These are phyloP conservation scores for Anguilla marmorata DNA, from an alignment of 2,797 vertebrate species.

Conservation along the genomic window DNA sequence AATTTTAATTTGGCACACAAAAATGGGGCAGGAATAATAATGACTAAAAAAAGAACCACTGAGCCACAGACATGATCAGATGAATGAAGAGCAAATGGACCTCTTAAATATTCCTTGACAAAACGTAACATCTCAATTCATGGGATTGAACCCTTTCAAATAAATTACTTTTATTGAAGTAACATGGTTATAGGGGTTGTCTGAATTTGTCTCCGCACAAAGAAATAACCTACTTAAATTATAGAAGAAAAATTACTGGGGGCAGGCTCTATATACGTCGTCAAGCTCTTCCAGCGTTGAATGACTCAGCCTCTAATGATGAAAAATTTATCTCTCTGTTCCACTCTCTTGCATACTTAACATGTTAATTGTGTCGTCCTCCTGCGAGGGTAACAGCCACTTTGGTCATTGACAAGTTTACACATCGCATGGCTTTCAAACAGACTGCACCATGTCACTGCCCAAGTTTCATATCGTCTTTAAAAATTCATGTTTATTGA, in stretches of 20 bases:
- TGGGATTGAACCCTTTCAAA: background rate
- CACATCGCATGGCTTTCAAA: background rate
- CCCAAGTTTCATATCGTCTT: background rate
- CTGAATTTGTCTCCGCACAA: background rate
- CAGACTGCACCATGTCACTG: background rate
- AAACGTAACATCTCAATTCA: background rate
- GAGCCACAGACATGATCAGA: background rate
- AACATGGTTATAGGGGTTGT: background rate
- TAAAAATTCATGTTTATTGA: background rate
- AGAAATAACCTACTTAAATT: background rate
- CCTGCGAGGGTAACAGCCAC: too few species aligned
- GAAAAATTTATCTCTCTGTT: too few species aligned
- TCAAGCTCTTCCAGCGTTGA: too few species aligned
- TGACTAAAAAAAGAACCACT: background rate
- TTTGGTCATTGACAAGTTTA: too few species aligned
- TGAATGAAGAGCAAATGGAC: background rate
- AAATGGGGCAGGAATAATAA: background rate
- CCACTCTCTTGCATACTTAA: too few species aligned
- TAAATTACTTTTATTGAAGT: background rate
- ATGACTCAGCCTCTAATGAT: too few species aligned
- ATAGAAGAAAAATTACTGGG: background rate
- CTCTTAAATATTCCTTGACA: background rate
- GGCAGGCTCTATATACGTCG: too few species aligned
- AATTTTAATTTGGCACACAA: constrained; percentile 9
- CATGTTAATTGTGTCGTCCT: too few species aligned